Base-by-base conservation (phyloP, 64 coral and sea anemone genomes). In the Pachyseris speciosa region DNA sequence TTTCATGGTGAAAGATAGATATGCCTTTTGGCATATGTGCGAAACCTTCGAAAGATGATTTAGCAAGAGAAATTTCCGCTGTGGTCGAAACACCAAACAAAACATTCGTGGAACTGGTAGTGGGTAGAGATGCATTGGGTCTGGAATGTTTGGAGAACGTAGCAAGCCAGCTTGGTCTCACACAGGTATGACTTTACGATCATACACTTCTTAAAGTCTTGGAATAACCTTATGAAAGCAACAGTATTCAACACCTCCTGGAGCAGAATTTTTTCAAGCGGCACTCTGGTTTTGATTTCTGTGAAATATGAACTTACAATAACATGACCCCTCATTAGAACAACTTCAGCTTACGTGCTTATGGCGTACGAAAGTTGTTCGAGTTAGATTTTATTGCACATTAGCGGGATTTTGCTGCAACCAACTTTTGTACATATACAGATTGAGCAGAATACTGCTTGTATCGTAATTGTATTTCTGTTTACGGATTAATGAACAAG, bases 21-120 rank as follows among this genome's bases (percentile, higher is more conserved):
- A 80, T 80, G 77, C 77, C 77, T 37, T 80, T 80, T 80, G 77
- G 77, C 77, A 80, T 80, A 80, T 80, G 77, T 53, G 17, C 51
- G 22, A 80, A 61, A 80, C 77, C 77, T 41, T 80, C 53, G 36
- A 80, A 80, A 80, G 77, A 80, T 61, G 50, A 80, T 24, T 38
- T 60, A 60, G 34, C 20, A 19, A 80, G 61, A 51, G 51, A 80
- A 60, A 58, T 80, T 40, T 40, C 20, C 36, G 19, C 53, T 20
- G 50, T 59, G 59, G 77, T 80, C 17, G 77, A 80, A 80, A 60
- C 39, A 80, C 77, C 77, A 5, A 33, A 20, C 51, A 59, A 80
- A 60, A 59, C 77, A 20, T 39, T 9, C 29, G 32, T 80, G 27
- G 51, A 80, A 60, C 19, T 80, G 50, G 30, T 3, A 2, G 6